Evolutionary conservation across 2,113 vertebrate species (phyloP).

Genomic region (Sinocyclocheilus rhinocerous): DNA sequence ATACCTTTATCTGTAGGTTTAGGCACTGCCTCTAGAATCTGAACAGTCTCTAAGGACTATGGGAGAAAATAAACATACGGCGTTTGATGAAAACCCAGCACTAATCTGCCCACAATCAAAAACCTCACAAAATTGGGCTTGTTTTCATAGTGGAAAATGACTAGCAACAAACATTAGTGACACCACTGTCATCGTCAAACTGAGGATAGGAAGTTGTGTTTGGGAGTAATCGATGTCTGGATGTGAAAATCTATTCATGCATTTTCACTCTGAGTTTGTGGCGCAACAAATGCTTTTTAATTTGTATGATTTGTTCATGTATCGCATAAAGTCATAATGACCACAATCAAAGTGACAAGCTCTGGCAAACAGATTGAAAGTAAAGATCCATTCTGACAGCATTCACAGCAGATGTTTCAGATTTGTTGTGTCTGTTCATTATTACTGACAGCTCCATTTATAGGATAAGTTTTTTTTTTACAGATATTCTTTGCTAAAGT

Average conservation of each 20-base stretch:
- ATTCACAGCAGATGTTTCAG: neutral
- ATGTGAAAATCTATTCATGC: constrained; percentile 3
- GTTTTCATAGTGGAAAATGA: constrained; percentile 44
- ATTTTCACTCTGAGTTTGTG: neutral
- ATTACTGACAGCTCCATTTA: constrained; percentile 19
- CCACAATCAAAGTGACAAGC: constrained; percentile 19
- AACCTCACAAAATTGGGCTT: constrained; percentile 11
- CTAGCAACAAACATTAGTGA: constrained; percentile 24
- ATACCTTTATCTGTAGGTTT: constrained; percentile 21
- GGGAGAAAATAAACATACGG: neutral
- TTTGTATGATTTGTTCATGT: neutral
- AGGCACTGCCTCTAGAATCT: neutral
- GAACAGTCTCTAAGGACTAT: constrained; percentile 11
- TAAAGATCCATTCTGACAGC: neutral
- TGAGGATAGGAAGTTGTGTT: neutral
- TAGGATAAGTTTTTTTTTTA: neutral
- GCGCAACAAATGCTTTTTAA: constrained; percentile 8
- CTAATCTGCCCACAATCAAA: constrained; percentile 45
- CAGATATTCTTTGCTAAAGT: neutral
- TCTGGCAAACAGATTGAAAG: neutral
- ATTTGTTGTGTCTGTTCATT: neutral
- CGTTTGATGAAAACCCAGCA: neutral
- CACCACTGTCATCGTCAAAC: constrained; percentile 4
- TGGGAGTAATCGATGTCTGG: neutral
- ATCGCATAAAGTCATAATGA: constrained; percentile 17